Percentiles rank a stretch among this genome's conserved stretches.
Conservation (phyloP, 2,797 vertebrate genomes). For the Muscicapa striata region DNA sequence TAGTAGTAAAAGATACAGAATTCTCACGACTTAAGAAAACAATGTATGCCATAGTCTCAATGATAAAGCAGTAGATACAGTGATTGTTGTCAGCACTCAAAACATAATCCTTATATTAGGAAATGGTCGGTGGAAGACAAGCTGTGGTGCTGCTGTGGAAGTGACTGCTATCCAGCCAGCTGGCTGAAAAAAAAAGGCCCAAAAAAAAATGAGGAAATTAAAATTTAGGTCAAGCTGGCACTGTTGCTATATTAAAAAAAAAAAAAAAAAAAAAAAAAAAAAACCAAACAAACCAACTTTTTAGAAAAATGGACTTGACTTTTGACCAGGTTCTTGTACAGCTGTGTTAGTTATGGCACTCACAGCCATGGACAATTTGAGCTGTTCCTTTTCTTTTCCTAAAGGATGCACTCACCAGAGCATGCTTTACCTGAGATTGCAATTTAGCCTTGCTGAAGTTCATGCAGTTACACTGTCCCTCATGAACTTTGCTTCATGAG, state of each 20-base stretch:
- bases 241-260: not conserved
- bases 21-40: not conserved
- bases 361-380: not conserved
- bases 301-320: not conserved
- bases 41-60: not conserved
- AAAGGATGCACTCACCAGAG: not conserved
- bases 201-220: not conserved
- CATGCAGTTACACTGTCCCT: not conserved
- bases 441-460: not conserved
- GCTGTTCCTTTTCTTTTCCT: not conserved
- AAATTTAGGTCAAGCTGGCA: not conserved
- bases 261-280: not conserved
- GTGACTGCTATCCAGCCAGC: not conserved
- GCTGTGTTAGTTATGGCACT: not conserved
- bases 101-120: not conserved
- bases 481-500: not conserved
- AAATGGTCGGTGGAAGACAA: not conserved
- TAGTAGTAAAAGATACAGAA: not conserved
- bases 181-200: not conserved
- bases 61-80: not conserved
- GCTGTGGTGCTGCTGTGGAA: not conserved
- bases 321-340: not conserved
- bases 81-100: not conserved
- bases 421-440: not conserved
- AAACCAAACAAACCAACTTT: fast-evolving